Percentiles rank a stretch among this genome's conserved stretches.
Conservation (phyloP, 2,888 invertebrate species). For the Calliopum simillimum region DNA sequence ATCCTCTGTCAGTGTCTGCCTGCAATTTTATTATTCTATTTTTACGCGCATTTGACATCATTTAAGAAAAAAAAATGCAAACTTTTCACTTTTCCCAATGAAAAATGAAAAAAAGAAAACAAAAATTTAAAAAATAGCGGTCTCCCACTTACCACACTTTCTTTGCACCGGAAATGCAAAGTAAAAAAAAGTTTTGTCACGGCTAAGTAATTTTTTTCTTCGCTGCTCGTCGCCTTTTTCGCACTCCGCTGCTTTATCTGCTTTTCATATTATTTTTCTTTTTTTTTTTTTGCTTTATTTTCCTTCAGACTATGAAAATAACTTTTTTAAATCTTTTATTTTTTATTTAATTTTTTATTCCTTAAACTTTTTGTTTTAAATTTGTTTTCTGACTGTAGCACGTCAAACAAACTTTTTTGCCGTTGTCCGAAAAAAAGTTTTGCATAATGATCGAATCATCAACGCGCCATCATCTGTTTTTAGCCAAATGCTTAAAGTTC, state of each 20-base stretch:
- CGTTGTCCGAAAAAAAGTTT: slow-evolving; percentile 22
- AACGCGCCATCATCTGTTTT: slow-evolving; percentile 22
- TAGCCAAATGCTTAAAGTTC: slow-evolving; percentile 2
- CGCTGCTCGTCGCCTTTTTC: too few species aligned
- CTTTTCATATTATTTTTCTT: neutral
- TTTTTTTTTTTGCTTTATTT: neutral
- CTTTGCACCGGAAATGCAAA: slow-evolving; percentile 27
- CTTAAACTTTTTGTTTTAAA: neutral
- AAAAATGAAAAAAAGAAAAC: neutral
- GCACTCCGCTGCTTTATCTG: too few species aligned
- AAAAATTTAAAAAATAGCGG: neutral
- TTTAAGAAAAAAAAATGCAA: slow-evolving; percentile 15
- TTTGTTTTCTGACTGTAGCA: neutral
- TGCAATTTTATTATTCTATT: neutral
- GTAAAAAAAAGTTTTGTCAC: slow-evolving; percentile 15
- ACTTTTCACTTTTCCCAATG: slow-evolving; percentile 14
- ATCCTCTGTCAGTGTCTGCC: neutral
- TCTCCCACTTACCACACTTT: slow-evolving; percentile 17
- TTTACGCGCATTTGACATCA: slow-evolving; percentile 26
- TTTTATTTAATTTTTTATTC: neutral
- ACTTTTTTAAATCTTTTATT: neutral
- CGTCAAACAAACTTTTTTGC: slow-evolving; percentile 5
- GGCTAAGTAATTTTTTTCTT: slow-evolving; percentile 16
- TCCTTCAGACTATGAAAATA: too few species aligned
- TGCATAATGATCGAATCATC: slow-evolving; percentile 29